Percentiles rank a stretch among this genome's conserved stretches.
Evolutionary conservation across 1,140 invertebrate species (phyloP).

Genomic region (Physella acuta): DNA sequence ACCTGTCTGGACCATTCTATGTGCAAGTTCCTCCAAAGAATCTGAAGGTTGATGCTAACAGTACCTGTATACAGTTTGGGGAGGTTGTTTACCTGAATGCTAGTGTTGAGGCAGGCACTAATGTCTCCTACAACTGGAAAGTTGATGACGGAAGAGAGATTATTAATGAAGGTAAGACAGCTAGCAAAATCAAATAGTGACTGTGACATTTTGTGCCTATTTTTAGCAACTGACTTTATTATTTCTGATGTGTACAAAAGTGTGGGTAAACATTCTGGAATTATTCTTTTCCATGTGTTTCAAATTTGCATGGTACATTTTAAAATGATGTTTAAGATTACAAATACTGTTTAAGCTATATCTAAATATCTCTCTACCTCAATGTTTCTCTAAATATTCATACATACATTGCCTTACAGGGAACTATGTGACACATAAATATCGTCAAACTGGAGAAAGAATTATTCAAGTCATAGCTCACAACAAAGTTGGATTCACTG

Average conservation of each 20-base stretch:
- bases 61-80: slow-evolving; percentile 31
- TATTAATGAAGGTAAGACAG: slow-evolving; percentile 16
- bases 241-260: too few relatives aligned
- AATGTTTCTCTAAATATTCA: not conserved
- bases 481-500: not conserved
- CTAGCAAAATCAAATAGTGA: too few relatives aligned
- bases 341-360: too few relatives aligned
- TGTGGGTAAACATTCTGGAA: too few relatives aligned
- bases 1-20: slow-evolving; percentile 31
- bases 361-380: not conserved
- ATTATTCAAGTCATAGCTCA: not conserved
- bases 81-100: slow-evolving; percentile 31
- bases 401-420: not conserved
- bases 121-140: slow-evolving; percentile 45
- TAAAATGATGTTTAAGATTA: too few relatives aligned
- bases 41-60: not conserved
- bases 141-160: slow-evolving; percentile 27
- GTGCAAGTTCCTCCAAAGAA: slow-evolving; percentile 37
- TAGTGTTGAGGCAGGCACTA: slow-evolving; percentile 29
- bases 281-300: too few relatives aligned
- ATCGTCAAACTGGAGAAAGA: not conserved
- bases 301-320: too few relatives aligned
- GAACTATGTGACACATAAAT: slow-evolving; percentile 6
- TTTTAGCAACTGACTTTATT: too few relatives aligned
- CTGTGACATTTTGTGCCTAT: too few relatives aligned